Evolutionary conservation across 1,140 invertebrate species (phyloP).

Genomic region (Drosophila azteca): DNA sequence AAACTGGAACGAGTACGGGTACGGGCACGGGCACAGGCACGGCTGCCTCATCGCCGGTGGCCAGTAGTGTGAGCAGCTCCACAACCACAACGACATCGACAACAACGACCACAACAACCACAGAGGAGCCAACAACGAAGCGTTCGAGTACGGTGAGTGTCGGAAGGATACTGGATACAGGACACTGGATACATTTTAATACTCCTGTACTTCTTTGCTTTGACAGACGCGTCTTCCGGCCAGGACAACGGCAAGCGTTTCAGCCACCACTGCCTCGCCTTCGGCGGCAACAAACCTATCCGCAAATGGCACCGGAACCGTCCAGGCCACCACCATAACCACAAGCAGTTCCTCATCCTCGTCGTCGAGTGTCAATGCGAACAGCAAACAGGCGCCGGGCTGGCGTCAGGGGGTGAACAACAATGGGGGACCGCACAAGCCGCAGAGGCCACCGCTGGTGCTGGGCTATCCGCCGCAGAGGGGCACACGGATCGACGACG

Average conservation of each 20-base stretch:
- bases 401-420: conserved; percentile 81
- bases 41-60: conserved; percentile 75
- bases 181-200: not conserved
- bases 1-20: conserved; percentile 40
- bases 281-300: conserved; percentile 53
- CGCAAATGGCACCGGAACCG: conserved; percentile 64
- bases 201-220: conserved; percentile 1
- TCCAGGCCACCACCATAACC: conserved; percentile 69
- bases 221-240: conserved; percentile 67
- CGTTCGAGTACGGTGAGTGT: conserved; percentile 62
- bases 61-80: conserved; percentile 77
- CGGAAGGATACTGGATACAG: not conserved
- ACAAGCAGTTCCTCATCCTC: conserved; percentile 42
- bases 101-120: conserved; percentile 63
- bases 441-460: conserved; percentile 89
- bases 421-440: conserved; percentile 84
- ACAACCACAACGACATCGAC: conserved; percentile 64
- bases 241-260: conserved; percentile 36
- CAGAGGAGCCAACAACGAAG: conserved; percentile 54
- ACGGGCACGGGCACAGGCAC: conserved; percentile 56
- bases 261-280: conserved; percentile 34
- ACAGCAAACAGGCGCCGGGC: conserved; percentile 59
- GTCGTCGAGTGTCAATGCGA: conserved; percentile 38
- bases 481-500: conserved; percentile 85
- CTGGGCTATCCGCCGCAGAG: conserved; percentile 88